Conservation (phyloP, 2,888 invertebrate genomes). For the Drosophila meridionalis region DNA sequence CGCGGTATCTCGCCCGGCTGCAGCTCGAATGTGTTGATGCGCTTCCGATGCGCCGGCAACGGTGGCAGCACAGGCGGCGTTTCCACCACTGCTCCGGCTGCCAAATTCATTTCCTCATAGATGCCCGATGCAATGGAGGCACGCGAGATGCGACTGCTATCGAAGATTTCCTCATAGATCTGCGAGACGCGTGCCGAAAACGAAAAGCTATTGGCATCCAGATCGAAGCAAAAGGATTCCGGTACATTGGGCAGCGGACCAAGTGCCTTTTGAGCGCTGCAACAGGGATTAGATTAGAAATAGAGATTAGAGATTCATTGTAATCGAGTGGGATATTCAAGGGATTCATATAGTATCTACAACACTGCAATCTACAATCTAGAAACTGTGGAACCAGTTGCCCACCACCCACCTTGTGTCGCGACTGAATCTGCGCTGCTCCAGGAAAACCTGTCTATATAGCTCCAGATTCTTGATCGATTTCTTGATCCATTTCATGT, state of each 20-base stretch:
- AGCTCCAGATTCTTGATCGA: slow-evolving; percentile 84
- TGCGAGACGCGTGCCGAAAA: slow-evolving; percentile 83
- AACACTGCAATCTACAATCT: too few species aligned
- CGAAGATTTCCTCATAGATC: slow-evolving; percentile 85
- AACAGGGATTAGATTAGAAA: background rate
- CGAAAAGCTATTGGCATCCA: slow-evolving; percentile 66
- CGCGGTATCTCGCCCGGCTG: slow-evolving; percentile 79
- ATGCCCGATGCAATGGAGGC: slow-evolving; percentile 84
- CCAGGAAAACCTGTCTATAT: slow-evolving; percentile 83
- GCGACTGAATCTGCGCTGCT: slow-evolving; percentile 81
- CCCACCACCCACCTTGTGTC: slow-evolving; percentile 46
- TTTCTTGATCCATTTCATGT: slow-evolving; percentile 85
- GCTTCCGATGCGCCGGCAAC: slow-evolving; percentile 82
- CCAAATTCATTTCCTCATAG: slow-evolving; percentile 85
- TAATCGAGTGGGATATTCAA: too few species aligned
- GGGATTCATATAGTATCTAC: background rate
- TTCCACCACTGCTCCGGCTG: slow-evolving; percentile 61
- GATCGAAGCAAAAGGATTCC: slow-evolving; percentile 62
- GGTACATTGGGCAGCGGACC: slow-evolving; percentile 84
- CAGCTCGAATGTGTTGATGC: slow-evolving; percentile 83
- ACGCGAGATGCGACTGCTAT: slow-evolving; percentile 79
- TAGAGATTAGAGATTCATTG: background rate
- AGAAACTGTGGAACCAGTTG: too few species aligned
- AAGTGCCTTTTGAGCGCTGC: slow-evolving; percentile 67
- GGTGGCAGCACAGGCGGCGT: slow-evolving; percentile 72